A percentile compares a stretch with the other conserved stretches of the same genome.
Evolutionary conservation across 2,113 vertebrate species (phyloP).

Genomic region (Melospiza melodia): DNA sequence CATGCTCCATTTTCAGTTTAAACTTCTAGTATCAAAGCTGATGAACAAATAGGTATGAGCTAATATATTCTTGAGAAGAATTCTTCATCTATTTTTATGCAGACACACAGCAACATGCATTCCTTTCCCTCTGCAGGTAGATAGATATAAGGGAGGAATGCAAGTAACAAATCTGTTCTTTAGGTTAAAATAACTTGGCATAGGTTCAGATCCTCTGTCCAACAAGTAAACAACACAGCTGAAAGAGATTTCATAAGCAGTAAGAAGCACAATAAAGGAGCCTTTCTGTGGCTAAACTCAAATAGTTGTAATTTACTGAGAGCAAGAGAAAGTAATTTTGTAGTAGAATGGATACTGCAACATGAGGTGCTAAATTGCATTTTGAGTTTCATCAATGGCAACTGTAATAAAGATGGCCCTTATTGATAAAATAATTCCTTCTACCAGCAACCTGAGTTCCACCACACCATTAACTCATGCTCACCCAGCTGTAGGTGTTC

Average conservation of each 20-base stretch:
- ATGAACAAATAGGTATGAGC: background rate
- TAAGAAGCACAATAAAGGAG: background rate
- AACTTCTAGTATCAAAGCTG: background rate
- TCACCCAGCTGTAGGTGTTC: background rate
- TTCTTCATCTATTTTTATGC: background rate
- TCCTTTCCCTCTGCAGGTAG: background rate
- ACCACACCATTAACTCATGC: background rate
- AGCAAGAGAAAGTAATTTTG: background rate
- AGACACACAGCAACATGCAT: background rate
- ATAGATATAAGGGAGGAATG: background rate
- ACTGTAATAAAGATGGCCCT: background rate
- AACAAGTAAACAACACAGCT: background rate
- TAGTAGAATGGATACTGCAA: background rate
- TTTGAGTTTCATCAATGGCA: background rate
- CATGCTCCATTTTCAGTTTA: background rate
- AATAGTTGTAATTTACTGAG: background rate
- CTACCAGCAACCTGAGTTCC: background rate
- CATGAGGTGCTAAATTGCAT: background rate
- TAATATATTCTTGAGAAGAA: background rate
- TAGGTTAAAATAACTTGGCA: background rate
- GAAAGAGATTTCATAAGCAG: background rate
- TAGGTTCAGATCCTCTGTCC: background rate
- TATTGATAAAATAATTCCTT: background rate
- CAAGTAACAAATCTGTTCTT: background rate
- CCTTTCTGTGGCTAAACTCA: background rate